phyloP scores from a whole-genome alignment of 1,140 invertebrate genomes.

The Cecropterus lyciades region DNA sequence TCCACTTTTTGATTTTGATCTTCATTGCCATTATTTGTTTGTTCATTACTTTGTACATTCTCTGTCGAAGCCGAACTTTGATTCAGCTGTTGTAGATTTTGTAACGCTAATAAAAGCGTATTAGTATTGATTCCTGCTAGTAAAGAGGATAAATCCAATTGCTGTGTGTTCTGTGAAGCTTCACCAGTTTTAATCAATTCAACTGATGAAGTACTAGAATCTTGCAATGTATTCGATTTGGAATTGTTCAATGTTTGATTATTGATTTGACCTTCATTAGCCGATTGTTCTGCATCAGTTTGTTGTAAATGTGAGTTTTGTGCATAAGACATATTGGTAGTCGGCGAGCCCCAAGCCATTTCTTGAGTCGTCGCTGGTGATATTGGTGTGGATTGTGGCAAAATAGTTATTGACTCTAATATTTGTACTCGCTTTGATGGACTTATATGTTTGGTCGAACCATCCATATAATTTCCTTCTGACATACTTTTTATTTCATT shows the following conservation, averaged over 20 bases:
- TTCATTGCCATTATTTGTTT: conserved; percentile 32
- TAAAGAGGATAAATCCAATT: conserved; percentile 62
- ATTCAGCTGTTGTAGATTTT: conserved; percentile 70
- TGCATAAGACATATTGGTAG: conserved; percentile 16
- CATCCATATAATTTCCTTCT: conserved; percentile 37
- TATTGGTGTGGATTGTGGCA: conserved; percentile 38
- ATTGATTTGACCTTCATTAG: conserved; percentile 12
- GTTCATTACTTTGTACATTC: conserved; percentile 34
- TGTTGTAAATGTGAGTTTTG: conserved; percentile 19
- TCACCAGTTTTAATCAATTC: conserved; percentile 20
- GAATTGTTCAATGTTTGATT: background rate
- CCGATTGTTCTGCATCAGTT: conserved; percentile 12
- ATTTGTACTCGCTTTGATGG: conserved; percentile 65
- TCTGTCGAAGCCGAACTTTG: conserved; percentile 39
- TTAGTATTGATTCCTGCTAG: conserved; percentile 71
- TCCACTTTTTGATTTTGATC: conserved; percentile 48
- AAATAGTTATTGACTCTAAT: conserved; percentile 56
- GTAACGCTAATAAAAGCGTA: conserved; percentile 65
- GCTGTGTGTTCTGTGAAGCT: conserved; percentile 27
- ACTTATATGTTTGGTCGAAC: conserved; percentile 46
- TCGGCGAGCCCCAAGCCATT: background rate
- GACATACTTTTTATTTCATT: conserved; percentile 47
- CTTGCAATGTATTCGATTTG: background rate
- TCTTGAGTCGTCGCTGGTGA: background rate
- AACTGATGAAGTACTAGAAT: conserved; percentile 10